phyloP scores from a whole-genome alignment of 1,140 invertebrate genomes.

The Theocolax elegans region DNA sequence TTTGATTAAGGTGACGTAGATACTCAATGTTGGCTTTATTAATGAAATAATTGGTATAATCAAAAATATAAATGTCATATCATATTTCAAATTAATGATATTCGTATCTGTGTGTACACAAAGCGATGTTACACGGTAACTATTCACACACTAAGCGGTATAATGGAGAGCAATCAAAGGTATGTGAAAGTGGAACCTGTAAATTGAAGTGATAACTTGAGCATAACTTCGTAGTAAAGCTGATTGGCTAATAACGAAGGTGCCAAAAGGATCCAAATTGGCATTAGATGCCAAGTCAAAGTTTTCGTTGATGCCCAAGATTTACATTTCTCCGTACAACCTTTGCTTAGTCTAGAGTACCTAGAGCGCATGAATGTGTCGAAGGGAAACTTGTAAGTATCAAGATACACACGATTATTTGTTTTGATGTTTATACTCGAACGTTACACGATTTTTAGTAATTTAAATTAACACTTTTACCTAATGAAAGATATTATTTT shows the following conservation, averaged over 20 bases:
- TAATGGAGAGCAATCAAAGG: constrained; percentile 34
- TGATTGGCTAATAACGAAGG: constrained; percentile 32
- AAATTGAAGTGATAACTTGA: constrained; percentile 34
- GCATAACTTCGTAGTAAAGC: background rate
- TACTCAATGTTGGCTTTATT: too few relatives aligned
- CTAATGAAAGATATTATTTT: too few relatives aligned
- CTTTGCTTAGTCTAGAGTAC: background rate
- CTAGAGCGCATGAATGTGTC: background rate
- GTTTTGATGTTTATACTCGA: background rate
- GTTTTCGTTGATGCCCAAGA: background rate
- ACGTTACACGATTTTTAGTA: background rate
- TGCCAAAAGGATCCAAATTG: constrained; percentile 26
- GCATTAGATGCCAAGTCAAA: background rate
- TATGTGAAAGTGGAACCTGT: background rate
- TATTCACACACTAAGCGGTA: constrained; percentile 11
- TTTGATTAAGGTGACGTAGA: too few relatives aligned
- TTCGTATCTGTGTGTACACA: too few relatives aligned
- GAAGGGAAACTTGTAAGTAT: constrained; percentile 31
- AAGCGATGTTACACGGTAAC: background rate
- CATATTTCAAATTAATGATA: too few relatives aligned
- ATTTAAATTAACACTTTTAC: too few relatives aligned
- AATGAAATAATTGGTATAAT: too few relatives aligned
- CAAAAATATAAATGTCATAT: too few relatives aligned
- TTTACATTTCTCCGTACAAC: constrained; percentile 21
- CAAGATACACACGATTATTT: constrained; percentile 33